Conservation (phyloP, 2,888 invertebrate species). For the Hylaea fasciaria region DNA sequence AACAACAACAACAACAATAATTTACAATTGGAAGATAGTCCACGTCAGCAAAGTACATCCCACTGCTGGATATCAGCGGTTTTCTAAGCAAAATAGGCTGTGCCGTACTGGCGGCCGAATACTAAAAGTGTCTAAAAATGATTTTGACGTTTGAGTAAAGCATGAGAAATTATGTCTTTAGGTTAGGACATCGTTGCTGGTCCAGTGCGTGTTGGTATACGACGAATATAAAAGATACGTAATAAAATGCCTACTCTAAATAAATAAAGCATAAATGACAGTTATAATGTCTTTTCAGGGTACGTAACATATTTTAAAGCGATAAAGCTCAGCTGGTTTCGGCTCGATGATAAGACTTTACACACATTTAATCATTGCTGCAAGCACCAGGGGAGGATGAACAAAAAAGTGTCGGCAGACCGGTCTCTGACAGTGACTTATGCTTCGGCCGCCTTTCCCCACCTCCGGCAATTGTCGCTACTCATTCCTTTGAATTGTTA, state of each 20-base stretch:
- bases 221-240: too few relatives aligned
- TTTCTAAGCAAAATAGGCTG: too few relatives aligned
- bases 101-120: too few relatives aligned
- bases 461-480: slow-evolving; percentile 71
- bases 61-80: too few relatives aligned
- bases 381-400: slow-evolving; percentile 59
- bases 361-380: slow-evolving; percentile 64
- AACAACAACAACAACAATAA: too few relatives aligned
- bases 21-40: too few relatives aligned
- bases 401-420: slow-evolving; percentile 69
- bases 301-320: slow-evolving; percentile 23
- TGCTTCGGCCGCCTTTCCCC: slow-evolving; percentile 67
- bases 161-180: too few relatives aligned
- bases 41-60: too few relatives aligned
- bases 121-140: too few relatives aligned
- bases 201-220: too few relatives aligned
- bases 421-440: slow-evolving; percentile 79
- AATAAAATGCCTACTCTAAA: not conserved
- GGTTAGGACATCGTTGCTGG: too few relatives aligned
- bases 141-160: too few relatives aligned
- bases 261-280: slow-evolving; percentile 18
- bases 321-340: slow-evolving; percentile 30
- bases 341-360: slow-evolving; percentile 35
- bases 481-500: slow-evolving; percentile 68
- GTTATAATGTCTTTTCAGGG: slow-evolving; percentile 11